Conservation (phyloP, 2,888 invertebrate genomes). For the Trichopoda pennipes region DNA sequence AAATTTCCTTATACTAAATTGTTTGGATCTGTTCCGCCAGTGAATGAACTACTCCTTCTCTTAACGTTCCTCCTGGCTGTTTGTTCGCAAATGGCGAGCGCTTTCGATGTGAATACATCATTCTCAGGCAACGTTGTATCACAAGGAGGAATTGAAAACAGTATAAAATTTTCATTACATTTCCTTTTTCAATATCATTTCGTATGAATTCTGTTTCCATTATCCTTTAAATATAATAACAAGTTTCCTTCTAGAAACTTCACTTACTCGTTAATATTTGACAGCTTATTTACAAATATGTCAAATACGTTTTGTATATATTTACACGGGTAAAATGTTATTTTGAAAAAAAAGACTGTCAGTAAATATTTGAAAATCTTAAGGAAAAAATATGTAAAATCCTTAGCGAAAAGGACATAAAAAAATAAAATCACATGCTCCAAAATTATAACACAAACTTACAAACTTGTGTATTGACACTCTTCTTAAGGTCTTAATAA, state of each 20-base stretch:
- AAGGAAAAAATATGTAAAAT: neutral
- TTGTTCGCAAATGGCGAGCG: no score
- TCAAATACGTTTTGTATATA: constrained; percentile 6
- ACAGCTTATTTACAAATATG: constrained; percentile 47
- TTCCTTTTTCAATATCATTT: no score
- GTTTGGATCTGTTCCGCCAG: no score
- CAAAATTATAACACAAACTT: neutral
- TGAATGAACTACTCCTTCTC: no score
- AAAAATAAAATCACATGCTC: neutral
- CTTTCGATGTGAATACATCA: no score
- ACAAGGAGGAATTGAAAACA: no score
- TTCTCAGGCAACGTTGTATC: no score
- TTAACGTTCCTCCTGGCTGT: no score
- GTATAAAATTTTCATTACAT: no score
- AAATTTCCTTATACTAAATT: no score
- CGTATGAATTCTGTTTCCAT: no score
- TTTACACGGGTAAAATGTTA: neutral
- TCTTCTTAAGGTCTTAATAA: neutral
- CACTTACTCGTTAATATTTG: constrained; percentile 12
- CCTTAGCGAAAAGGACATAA: constrained; percentile 6
- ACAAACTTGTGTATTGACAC: constrained; percentile 16
- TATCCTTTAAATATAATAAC: no score
- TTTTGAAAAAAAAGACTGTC: constrained; percentile 30
- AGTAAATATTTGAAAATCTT: constrained; percentile 17
- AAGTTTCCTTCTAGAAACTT: constrained; percentile 2